Base-by-base conservation (phyloP, 2,888 invertebrate genomes). In the Acleris laterana region DNA sequence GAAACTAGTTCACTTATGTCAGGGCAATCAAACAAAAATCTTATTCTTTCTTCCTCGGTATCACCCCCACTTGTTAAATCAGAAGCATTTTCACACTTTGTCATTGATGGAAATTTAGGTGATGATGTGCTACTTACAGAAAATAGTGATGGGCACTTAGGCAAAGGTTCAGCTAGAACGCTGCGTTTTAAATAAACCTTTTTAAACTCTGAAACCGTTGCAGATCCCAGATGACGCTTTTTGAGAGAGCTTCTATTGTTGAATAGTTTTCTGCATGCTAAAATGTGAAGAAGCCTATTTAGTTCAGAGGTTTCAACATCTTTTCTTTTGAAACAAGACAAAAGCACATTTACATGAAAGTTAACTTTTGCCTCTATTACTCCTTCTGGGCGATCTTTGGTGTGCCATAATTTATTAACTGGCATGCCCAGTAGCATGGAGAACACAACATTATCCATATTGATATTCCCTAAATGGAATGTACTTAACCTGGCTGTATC, bases 1-100 rank as follows among this genome's bases (percentile, higher is more conserved):
- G 91, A 88, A 11, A 90, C 85, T 66, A 92, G 75, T 76, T 90
- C 91, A 71, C 87, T 90, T 50, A 93, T 82, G 73, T 91, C 91
- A 7, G 91, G 88, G 70, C 89, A 92, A 48, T 88, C 86, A 71
- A 92, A 91, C 25, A 92, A 77, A 63, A 81, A 79, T 69, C 81
- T 85, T 0, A 89, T 79, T 19, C 80, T 74, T 68, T 70, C 68
- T 7, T 61, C 62, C 72, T 85, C 85, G 9, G 78, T 67, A 58
- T 83, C 79, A 2, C 71, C 71, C 44, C 69, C 69, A 48, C 59
- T 65, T 53, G 74, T 71, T 13, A 68, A 52, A 32, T 74, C 71
- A 3, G 77, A 79, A 44, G 70, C 70, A 62, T 84, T 79, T 65
- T 80, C 79, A 62, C 79, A 81, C 74, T 82, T 83, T 9, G 78